phyloP scores from a whole-genome alignment of 2,113 vertebrate species.

The Dromiciops gliroides region DNA sequence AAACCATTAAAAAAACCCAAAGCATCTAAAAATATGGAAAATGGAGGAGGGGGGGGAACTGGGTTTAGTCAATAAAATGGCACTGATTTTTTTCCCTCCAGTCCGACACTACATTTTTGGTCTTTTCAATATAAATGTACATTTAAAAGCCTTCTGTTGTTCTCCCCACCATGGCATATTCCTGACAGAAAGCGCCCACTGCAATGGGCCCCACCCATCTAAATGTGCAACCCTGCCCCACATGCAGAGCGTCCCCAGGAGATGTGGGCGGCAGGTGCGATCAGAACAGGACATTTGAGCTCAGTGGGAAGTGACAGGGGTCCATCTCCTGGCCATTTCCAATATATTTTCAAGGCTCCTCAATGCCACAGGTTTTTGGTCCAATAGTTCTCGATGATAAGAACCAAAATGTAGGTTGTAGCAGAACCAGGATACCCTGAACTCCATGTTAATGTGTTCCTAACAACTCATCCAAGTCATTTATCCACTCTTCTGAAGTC shows the following conservation, averaged over 20 bases:
- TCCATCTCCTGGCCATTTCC: slow-evolving; percentile 70
- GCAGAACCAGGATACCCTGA: slow-evolving; percentile 8
- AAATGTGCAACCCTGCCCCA: slow-evolving; percentile 50
- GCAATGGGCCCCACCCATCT: slow-evolving; percentile 61
- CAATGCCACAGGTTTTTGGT: slow-evolving; percentile 86
- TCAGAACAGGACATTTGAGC: neutral
- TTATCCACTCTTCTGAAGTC: slow-evolving; percentile 98
- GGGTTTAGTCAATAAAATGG: neutral
- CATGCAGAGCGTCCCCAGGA: slow-evolving; percentile 36
- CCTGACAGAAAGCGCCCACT: slow-evolving; percentile 52
- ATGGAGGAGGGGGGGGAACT: slow-evolving; percentile 41
- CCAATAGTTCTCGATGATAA: slow-evolving; percentile 83
- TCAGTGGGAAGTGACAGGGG: slow-evolving; percentile 75
- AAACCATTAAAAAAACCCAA: slow-evolving; percentile 25
- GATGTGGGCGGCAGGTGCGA: slow-evolving; percentile 62
- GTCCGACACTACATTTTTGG: slow-evolving; percentile 49
- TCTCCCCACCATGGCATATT: neutral
- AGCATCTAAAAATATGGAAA: slow-evolving; percentile 13
- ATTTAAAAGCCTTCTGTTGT: slow-evolving; percentile 34
- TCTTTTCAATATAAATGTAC: slow-evolving; percentile 52
- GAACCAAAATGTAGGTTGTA: slow-evolving; percentile 72
- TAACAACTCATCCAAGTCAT: slow-evolving; percentile 94
- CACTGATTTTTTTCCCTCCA: slow-evolving; percentile 6
- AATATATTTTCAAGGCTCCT: slow-evolving; percentile 53
- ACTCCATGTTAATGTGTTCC: slow-evolving; percentile 89